phyloP scores from a whole-genome alignment of 2,797 vertebrate genomes.

The Tarsius wallacei region DNA sequence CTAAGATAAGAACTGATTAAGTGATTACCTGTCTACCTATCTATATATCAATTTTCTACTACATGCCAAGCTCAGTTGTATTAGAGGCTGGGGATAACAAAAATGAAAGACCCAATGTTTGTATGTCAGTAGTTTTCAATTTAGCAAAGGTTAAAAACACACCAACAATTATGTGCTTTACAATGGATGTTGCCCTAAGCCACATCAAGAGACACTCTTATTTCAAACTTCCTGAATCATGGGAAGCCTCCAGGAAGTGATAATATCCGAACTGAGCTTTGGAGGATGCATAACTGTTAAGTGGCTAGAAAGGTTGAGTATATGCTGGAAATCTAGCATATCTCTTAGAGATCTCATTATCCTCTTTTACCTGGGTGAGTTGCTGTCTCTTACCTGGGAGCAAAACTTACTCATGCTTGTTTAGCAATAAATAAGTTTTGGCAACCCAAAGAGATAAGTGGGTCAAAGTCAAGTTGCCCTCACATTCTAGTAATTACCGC shows the following conservation, averaged over 20 bases:
- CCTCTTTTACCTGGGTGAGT: neutral
- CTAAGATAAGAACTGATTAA: no score
- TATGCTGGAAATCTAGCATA: neutral
- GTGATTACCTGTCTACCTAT: no score
- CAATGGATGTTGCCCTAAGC: neutral
- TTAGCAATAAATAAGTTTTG: neutral
- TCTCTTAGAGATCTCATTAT: neutral
- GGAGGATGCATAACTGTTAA: neutral
- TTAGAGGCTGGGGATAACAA: neutral
- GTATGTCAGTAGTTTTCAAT: neutral
- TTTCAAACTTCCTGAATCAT: neutral
- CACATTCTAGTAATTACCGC: neutral
- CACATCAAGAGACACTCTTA: neutral
- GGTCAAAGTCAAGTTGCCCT: neutral
- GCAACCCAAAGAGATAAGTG: neutral
- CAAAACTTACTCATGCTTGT: neutral
- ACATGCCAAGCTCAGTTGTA: neutral
- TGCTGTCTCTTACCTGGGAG: neutral
- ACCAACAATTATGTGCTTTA: neutral
- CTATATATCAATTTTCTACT: neutral
- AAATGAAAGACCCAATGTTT: neutral
- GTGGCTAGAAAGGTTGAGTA: neutral
- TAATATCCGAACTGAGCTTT: neutral
- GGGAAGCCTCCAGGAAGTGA: neutral
- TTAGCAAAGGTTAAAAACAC: constrained; percentile 2